Conservation (phyloP, 2,113 vertebrate species). For the Symphodus melops region DNA sequence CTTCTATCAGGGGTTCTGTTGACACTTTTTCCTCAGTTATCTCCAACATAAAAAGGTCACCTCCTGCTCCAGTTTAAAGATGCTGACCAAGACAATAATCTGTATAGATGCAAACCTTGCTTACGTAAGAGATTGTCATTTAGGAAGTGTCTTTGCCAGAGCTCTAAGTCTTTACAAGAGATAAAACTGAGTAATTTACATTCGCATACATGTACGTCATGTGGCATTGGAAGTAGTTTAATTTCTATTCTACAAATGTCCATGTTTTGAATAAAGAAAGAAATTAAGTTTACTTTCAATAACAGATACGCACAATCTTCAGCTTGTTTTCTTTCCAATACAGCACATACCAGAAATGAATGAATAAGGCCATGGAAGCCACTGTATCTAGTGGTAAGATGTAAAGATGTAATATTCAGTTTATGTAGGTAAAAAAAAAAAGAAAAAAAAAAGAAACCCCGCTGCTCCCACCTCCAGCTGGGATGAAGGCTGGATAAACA, state of each 20-base stretch:
- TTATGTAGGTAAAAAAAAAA: neutral
- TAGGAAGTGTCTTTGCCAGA: neutral
- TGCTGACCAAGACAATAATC: conserved; percentile 14
- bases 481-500: conserved; percentile 35
- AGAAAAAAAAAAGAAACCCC: neutral
- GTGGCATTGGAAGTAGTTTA: conserved; percentile 31
- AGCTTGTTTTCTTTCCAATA: conserved; percentile 31
- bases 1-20: conserved; percentile 14
- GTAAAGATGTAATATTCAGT: conserved; percentile 13
- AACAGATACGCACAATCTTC: conserved; percentile 62
- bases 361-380: conserved; percentile 58
- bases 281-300: conserved; percentile 34
- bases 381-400: conserved; percentile 38
- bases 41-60: conserved; percentile 7
- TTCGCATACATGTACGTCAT: conserved; percentile 48
- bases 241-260: conserved; percentile 30
- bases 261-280: conserved; percentile 34
- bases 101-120: conserved; percentile 5
- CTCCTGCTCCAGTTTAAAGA: neutral
- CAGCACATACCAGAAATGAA: neutral
- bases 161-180: conserved; percentile 36
- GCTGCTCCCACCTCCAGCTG: conserved; percentile 9
- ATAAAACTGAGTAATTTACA: conserved; percentile 51
- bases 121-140: conserved; percentile 57
- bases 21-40: neutral